Evolutionary conservation across 2,113 vertebrate species (phyloP).

Genomic region (Larimichthys polyactis): DNA sequence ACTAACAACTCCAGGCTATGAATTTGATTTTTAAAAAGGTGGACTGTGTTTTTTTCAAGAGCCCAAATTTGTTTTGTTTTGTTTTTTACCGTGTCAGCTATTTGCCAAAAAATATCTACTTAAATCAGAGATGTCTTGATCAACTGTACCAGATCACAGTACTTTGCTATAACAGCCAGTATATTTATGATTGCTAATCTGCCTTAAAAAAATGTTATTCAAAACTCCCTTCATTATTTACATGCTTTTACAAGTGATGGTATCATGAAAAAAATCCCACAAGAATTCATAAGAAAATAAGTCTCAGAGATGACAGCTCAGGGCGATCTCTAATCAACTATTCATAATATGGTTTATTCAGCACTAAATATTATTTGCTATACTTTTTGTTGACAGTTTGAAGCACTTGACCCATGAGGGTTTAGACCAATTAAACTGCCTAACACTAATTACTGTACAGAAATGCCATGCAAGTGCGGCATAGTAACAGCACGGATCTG

Average conservation of each 20-base stretch:
- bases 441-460: slow-evolving; percentile 15
- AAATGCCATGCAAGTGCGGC: neutral
- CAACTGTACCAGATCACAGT: neutral
- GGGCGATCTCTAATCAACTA: slow-evolving; percentile 38
- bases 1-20: neutral
- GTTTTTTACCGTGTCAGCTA: neutral
- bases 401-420: slow-evolving; percentile 19
- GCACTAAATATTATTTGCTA: slow-evolving; percentile 24
- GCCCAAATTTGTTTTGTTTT: neutral
- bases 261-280: slow-evolving; percentile 24
- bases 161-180: neutral
- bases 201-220: slow-evolving; percentile 32
- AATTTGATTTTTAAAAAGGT: neutral
- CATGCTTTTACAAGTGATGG: slow-evolving; percentile 24
- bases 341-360: slow-evolving; percentile 41
- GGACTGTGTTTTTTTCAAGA: neutral
- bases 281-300: slow-evolving; percentile 18
- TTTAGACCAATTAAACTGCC: slow-evolving; percentile 30
- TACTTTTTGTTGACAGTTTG: slow-evolving; percentile 32
- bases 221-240: slow-evolving; percentile 46
- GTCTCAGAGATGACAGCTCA: slow-evolving; percentile 14
- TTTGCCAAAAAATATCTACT: neutral
- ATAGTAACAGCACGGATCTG: neutral
- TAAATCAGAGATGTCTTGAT: neutral
- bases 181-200: slow-evolving; percentile 14